Conservation (phyloP, 2,888 invertebrate species). For the Apodemia hepburni region DNA sequence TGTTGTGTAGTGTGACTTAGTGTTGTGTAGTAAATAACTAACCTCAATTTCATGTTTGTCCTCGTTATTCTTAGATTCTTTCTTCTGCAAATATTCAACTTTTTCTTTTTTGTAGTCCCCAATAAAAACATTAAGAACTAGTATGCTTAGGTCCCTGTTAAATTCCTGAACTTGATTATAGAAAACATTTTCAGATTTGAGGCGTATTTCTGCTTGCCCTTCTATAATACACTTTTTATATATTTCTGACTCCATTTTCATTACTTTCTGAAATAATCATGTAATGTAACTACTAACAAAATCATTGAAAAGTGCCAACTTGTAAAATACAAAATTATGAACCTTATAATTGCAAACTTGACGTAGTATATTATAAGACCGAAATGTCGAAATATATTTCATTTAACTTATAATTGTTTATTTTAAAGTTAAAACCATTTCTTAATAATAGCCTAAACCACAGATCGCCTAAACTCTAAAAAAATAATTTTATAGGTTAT, state of each 20-base stretch:
- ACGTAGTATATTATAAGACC: background rate
- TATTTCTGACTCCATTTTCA: constrained; percentile 47
- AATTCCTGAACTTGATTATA: constrained; percentile 99
- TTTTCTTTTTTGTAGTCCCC: constrained; percentile 64
- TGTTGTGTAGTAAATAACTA: too few relatives aligned
- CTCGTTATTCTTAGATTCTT: constrained; percentile 27
- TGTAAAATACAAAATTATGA: background rate
- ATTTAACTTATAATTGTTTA: too few relatives aligned
- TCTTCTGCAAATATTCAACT: constrained; percentile 37
- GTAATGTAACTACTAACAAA: too few relatives aligned
- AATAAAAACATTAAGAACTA: constrained; percentile 85
- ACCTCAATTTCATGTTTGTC: too few relatives aligned
- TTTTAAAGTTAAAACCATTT: too few relatives aligned
- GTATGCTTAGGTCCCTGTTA: constrained; percentile 95
- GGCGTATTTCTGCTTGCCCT: constrained; percentile 88
- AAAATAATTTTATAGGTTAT: too few relatives aligned
- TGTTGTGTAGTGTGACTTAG: too few relatives aligned
- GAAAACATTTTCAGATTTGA: constrained; percentile 90
- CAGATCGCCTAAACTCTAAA: too few relatives aligned
- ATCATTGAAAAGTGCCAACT: background rate
- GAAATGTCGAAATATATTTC: too few relatives aligned
- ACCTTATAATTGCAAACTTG: background rate
- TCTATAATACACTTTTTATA: constrained; percentile 79
- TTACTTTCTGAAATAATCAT: constrained; percentile 27
- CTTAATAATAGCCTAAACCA: too few relatives aligned